phyloP scores from a whole-genome alignment of 2,797 vertebrate species.

The Sciaenops ocellatus region DNA sequence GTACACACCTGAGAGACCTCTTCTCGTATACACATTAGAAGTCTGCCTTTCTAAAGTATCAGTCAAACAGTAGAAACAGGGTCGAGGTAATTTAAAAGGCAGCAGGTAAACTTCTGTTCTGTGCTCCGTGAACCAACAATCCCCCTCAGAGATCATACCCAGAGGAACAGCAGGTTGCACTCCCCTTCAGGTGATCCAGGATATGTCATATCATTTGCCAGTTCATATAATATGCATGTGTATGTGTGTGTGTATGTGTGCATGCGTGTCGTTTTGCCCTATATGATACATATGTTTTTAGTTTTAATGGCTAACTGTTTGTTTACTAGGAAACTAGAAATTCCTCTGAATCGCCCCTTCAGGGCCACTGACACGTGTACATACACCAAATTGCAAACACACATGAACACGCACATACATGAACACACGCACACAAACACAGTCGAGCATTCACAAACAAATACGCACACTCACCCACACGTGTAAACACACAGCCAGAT shows the following conservation, averaged over 20 bases:
- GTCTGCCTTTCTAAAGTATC: constrained; percentile 21
- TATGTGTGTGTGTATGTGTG: constrained; percentile 14
- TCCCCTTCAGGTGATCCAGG: constrained; percentile 60
- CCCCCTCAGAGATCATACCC: constrained; percentile 37
- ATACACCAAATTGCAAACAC: constrained; percentile 48
- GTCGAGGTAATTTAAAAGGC: constrained; percentile 37
- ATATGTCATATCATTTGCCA: constrained; percentile 58
- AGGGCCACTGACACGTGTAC: constrained; percentile 70
- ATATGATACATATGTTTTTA: constrained; percentile 72
- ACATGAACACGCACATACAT: constrained; percentile 32
- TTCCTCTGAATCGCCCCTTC: constrained; percentile 58
- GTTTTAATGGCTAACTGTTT: constrained; percentile 67
- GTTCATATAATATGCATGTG: constrained; percentile 38
- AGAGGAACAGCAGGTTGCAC: constrained; percentile 51
- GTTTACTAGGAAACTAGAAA: constrained; percentile 64
- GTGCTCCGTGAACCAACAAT: constrained; percentile 28
- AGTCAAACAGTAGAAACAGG: constrained; percentile 32
- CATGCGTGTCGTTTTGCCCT: constrained; percentile 48
- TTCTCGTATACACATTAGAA: constrained; percentile 11
- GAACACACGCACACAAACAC: constrained; percentile 20
- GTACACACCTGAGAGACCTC: constrained; percentile 20
- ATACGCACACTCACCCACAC: constrained; percentile 51
- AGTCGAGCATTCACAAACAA: constrained; percentile 57
- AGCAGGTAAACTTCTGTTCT: constrained; percentile 40
- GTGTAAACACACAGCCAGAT: constrained; percentile 70